Conservation (phyloP, 2,797 vertebrate genomes). For the Argentina silus region DNA sequence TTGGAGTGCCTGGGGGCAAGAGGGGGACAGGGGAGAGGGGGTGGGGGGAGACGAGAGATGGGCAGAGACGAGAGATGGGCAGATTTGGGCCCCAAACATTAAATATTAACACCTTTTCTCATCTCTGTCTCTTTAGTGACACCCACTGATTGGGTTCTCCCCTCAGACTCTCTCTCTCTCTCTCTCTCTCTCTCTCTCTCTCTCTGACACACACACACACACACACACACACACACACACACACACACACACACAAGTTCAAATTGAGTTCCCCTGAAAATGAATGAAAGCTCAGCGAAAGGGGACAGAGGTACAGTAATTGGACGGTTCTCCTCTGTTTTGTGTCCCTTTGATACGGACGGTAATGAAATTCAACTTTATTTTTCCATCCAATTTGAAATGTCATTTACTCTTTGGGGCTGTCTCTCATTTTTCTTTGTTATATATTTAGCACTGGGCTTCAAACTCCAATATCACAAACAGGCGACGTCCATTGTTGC, state of each 20-base stretch:
- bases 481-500: conserved; percentile 34
- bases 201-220: conserved; percentile 27
- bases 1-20: conserved; percentile 71
- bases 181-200: conserved; percentile 4
- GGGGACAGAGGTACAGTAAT: conserved; percentile 49
- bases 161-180: conserved; percentile 39
- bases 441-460: conserved; percentile 13
- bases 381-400: conserved; percentile 53
- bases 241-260: conserved; percentile 8
- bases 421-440: conserved; percentile 15
- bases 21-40: conserved; percentile 24
- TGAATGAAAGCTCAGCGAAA: conserved; percentile 57
- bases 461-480: conserved; percentile 34
- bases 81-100: conserved; percentile 67
- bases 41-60: conserved; percentile 25
- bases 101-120: conserved; percentile 84
- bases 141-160: conserved; percentile 74
- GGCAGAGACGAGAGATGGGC: conserved; percentile 34
- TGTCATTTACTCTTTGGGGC: conserved; percentile 27
- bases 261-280: conserved; percentile 70
- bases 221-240: conserved; percentile 5
- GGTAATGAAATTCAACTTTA: conserved; percentile 68
- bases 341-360: conserved; percentile 65
- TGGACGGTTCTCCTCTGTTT: conserved; percentile 55
- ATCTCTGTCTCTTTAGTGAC: conserved; percentile 75